These are phyloP conservation scores for Drosophila truncata DNA, from an alignment of 1,140 invertebrate species.

Conservation along the genomic window DNA sequence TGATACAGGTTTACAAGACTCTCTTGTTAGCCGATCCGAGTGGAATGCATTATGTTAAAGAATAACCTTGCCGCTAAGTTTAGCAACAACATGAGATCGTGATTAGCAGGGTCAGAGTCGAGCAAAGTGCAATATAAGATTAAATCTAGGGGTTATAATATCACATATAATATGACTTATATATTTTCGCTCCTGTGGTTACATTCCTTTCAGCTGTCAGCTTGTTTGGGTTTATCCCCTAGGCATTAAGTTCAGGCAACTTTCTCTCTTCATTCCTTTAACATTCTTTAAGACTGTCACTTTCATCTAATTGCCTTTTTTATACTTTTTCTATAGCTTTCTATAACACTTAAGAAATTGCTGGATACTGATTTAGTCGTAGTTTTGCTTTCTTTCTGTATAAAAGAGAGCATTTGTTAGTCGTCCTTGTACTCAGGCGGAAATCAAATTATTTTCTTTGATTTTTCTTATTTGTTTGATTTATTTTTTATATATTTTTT, in stretches of 20 bases:
- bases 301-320: conserved; percentile 9
- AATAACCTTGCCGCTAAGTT: conserved; percentile 33
- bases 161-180: not conserved
- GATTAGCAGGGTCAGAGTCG: conserved; percentile 27
- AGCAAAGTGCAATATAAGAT: not conserved
- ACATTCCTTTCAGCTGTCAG: not conserved
- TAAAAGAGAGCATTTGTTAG: not conserved
- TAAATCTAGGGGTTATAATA: not conserved
- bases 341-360: not conserved
- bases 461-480: conserved; percentile 1
- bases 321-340: not conserved
- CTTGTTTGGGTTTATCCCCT: conserved; percentile 3
- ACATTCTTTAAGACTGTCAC: conserved; percentile 23
- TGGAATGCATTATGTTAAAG: conserved; percentile 39
- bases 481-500: not conserved
- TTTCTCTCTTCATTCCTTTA: conserved; percentile 24
- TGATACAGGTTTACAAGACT: conserved; percentile 28
- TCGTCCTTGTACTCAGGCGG: not conserved
- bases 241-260: conserved; percentile 9
- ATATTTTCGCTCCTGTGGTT: not conserved
- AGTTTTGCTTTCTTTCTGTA: not conserved
- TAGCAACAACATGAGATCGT: conserved; percentile 22
- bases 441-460: not conserved
- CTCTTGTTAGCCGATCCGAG: conserved; percentile 1
- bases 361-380: not conserved